phyloP scores from a whole-genome alignment of 1,140 invertebrate species.

The Drosophila auraria region DNA sequence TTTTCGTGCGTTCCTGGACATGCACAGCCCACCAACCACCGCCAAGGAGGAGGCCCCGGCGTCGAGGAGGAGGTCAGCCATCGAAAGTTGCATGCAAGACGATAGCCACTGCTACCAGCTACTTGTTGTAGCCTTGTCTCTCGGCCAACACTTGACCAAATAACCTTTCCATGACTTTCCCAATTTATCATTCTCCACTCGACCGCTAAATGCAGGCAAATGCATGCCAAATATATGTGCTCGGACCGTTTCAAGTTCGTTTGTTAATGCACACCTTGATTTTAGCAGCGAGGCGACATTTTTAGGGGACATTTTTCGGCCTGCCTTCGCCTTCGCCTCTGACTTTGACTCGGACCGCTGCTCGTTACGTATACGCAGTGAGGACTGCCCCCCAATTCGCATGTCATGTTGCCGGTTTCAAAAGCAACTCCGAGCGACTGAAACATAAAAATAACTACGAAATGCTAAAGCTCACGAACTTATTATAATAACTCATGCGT shows the following conservation, averaged over 20 bases:
- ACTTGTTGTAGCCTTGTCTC: slow-evolving; percentile 60
- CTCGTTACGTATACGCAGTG: slow-evolving; percentile 44
- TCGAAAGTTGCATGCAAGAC: slow-evolving; percentile 59
- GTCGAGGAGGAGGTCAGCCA: slow-evolving; percentile 10
- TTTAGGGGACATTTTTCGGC: slow-evolving; percentile 28
- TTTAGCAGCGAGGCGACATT: slow-evolving; percentile 35
- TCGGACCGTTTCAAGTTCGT: slow-evolving; percentile 53
- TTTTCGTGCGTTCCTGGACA: slow-evolving; percentile 62
- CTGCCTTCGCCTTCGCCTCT: slow-evolving; percentile 19
- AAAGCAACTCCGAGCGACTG: slow-evolving; percentile 21
- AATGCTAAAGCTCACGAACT: slow-evolving; percentile 57
- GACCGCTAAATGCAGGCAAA: slow-evolving; percentile 42
- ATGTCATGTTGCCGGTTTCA: slow-evolving; percentile 47
- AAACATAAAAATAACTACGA: slow-evolving; percentile 50
- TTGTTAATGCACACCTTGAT: slow-evolving; percentile 58
- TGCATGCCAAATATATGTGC: slow-evolving; percentile 34
- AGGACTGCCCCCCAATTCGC: slow-evolving; percentile 18
- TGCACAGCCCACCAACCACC: slow-evolving; percentile 32
- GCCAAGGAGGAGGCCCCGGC: background rate
- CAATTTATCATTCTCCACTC: slow-evolving; percentile 58
- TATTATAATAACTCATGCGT: slow-evolving; percentile 57
- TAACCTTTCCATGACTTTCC: slow-evolving; percentile 68
- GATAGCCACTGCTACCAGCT: slow-evolving; percentile 28
- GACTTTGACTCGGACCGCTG: slow-evolving; percentile 8
- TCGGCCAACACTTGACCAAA: slow-evolving; percentile 58